Percentiles rank a stretch among this genome's conserved stretches.
Conservation (phyloP, 2,797 vertebrate species). For the Basileuterus tristriatus region DNA sequence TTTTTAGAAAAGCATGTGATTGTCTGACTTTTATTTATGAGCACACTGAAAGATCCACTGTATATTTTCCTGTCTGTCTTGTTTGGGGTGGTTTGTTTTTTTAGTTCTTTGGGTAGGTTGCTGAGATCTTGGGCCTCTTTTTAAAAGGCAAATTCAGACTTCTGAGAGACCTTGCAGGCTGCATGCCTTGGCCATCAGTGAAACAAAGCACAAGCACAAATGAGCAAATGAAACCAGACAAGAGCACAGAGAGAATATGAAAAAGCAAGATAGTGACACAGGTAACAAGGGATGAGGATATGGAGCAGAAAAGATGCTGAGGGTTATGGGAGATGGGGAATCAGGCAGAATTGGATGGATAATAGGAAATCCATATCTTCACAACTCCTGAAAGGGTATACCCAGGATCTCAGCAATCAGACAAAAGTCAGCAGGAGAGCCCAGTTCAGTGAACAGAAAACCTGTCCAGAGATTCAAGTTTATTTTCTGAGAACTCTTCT, state of each 20-base stretch:
- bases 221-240: background rate
- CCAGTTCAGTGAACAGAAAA: background rate
- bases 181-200: background rate
- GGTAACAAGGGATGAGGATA: background rate
- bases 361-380: background rate
- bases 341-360: background rate
- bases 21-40: constrained; percentile 63
- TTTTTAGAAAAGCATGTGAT: constrained; percentile 61
- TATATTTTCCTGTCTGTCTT: constrained; percentile 48
- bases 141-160: background rate
- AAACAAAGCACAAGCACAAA: background rate
- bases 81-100: background rate
- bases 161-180: background rate
- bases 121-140: background rate
- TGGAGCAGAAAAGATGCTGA: background rate
- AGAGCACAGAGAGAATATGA: background rate
- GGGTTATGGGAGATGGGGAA: background rate
- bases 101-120: background rate
- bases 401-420: background rate
- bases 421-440: background rate
- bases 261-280: background rate
- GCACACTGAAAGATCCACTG: constrained; percentile 23
- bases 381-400: background rate
- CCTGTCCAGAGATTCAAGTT: background rate
- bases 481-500: background rate